Base-by-base conservation (phyloP, 2,113 vertebrate genomes). In the Erinaceus europaeus region DNA sequence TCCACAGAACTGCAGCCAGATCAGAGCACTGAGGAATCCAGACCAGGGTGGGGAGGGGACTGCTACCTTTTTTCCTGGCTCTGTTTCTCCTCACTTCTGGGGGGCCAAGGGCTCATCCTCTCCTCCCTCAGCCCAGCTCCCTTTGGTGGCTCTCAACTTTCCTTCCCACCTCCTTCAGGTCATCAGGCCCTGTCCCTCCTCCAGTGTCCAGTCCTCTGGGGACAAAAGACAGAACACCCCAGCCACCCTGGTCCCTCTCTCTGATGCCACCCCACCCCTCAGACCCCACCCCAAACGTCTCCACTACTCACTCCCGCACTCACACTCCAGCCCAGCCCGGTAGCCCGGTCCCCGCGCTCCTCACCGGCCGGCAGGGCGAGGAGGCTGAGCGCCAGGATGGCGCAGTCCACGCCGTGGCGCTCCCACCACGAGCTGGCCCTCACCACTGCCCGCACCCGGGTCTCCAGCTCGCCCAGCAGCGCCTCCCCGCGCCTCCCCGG, bases 401-500 rank as follows among this genome's bases (percentile, higher is more conserved):
- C 94, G 96, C 97, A 97, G 89, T 99, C 98, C 38, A 98, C 44
- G 0, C 98, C 98, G 34, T 97, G 97, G 93, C 96, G 97, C 90
- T 99, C 98, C 98, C 99, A 99, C 98, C 99, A 99, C 96, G 98
- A 98, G 97, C 99, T 98, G 92, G 94, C 95, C 88, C 93, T 96
- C 97, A 98, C 97, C 87, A 96, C 94, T 69, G 89, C 95, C 96
- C 97, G 98, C 85, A 99, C 98, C 96, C 97, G 95, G 85, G 96
- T 94, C 0, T 96, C 97, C 67, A 99, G 98, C 96, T 99, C 98
- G 9, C 96, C 95, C 98, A 99, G 98, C 96, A 98, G 95, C 0
- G 95, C 88, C 94, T 98, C 97, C n/a, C n/a, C n/a, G n/a, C n/a
- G 95, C 97, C 0, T 80, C 42, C 17, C 27, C 13, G 72, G 18